These are phyloP conservation scores for Hippocampus kuda DNA, from an alignment of 2,797 vertebrate genomes.

Conservation along the genomic window DNA sequence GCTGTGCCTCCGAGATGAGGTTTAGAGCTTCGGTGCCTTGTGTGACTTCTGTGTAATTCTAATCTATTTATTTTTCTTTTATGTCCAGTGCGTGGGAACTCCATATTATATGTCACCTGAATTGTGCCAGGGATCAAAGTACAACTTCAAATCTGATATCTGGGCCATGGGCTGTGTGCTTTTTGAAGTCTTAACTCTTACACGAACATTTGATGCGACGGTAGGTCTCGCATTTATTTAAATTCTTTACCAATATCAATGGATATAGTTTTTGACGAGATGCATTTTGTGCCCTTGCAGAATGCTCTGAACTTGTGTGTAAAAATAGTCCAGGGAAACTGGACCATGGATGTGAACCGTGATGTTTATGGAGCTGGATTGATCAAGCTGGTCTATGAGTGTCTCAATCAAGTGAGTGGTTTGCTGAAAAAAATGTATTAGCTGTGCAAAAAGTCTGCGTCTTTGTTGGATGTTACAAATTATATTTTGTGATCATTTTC, in stretches of 20 bases:
- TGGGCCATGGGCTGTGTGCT: constrained; percentile 97
- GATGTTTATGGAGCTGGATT: constrained; percentile 78
- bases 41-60: background rate
- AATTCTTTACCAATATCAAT: background rate
- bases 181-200: constrained; percentile 90
- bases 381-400: constrained; percentile 84
- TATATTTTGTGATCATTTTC: background rate
- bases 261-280: background rate
- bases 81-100: constrained; percentile 87
- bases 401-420: constrained; percentile 82
- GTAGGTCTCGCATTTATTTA: constrained; percentile 55
- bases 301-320: constrained; percentile 96
- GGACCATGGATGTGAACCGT: constrained; percentile 88
- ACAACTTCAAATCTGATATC: constrained; percentile 98
- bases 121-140: constrained; percentile 92
- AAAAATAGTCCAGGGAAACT: constrained; percentile 98
- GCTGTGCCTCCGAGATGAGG: background rate
- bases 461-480: background rate
- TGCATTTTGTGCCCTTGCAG: constrained; percentile 54
- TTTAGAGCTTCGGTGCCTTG: background rate
- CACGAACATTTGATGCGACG: constrained; percentile 96
- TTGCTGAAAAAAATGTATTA: constrained; percentile 1
- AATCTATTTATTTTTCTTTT: constrained; percentile 6
- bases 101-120: constrained; percentile 99
- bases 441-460: background rate